Conservation (phyloP, 2,888 invertebrate genomes). For the Agonopterix arenella region DNA sequence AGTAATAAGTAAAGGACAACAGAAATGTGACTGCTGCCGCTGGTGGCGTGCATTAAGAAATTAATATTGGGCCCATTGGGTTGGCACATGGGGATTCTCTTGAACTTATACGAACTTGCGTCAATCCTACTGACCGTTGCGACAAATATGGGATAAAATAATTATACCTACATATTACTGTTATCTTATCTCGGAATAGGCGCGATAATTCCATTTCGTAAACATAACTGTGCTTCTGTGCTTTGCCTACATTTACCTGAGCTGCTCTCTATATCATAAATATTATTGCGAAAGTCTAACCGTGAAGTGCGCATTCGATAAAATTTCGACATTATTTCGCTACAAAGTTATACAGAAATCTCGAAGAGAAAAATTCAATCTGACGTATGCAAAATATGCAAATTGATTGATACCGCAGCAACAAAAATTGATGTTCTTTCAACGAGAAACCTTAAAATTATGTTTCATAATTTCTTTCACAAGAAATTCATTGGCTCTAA, state of each 20-base stretch:
- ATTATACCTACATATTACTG: neutral
- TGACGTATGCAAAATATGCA: too few species aligned
- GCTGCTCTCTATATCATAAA: too few species aligned
- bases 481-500: constrained; percentile 30
- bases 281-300: too few species aligned
- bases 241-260: too few species aligned
- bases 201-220: neutral
- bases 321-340: too few species aligned
- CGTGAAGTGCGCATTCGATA: too few species aligned
- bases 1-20: too few species aligned
- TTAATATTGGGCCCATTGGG: constrained; percentile 40
- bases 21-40: constrained; percentile 22
- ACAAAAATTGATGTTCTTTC: too few species aligned
- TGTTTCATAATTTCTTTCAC: neutral
- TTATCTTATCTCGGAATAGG: neutral
- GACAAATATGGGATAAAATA: constrained; percentile 1
- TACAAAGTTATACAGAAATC: too few species aligned
- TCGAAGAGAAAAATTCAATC: too few species aligned
- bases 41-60: constrained; percentile 46
- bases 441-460: neutral
- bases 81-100: constrained; percentile 26
- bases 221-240: too few species aligned
- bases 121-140: constrained; percentile 6
- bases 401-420: too few species aligned
- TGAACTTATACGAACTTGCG: constrained; percentile 1